These are phyloP conservation scores for Calosoma granatense DNA, from an alignment of 1,140 invertebrate genomes.

Conservation along the genomic window DNA sequence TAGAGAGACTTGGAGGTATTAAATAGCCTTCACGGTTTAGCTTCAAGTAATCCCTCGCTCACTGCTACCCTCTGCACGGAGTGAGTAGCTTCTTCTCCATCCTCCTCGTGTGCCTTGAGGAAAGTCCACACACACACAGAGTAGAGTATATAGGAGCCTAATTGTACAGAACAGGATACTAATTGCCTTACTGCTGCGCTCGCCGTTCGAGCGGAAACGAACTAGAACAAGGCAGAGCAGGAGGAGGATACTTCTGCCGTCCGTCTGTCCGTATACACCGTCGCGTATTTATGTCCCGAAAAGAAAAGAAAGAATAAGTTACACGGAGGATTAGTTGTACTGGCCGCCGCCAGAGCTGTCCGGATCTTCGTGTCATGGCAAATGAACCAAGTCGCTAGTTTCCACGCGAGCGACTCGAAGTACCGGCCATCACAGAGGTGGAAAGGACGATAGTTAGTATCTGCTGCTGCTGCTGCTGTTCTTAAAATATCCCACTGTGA, in stretches of 20 bases:
- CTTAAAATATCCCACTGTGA: too few species aligned
- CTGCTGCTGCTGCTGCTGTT: too few species aligned
- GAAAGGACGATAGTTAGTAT: too few species aligned
- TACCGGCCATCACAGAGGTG: not conserved
- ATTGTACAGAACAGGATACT: constrained; percentile 34
- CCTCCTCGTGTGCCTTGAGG: not conserved
- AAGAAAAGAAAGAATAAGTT: constrained; percentile 25
- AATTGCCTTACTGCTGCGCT: constrained; percentile 33
- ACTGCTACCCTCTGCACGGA: too few species aligned
- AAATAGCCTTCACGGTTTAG: constrained; percentile 12
- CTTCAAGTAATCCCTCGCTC: constrained; percentile 3
- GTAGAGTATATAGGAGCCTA: constrained; percentile 23
- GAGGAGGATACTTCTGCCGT: too few species aligned
- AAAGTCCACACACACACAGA: constrained; percentile 2
- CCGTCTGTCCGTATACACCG: constrained; percentile 16
- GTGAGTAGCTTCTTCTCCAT: not conserved
- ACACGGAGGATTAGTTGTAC: constrained; percentile 30
- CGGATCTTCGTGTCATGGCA: constrained; percentile 29
- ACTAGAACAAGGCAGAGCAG: constrained; percentile 12
- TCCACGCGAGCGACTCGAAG: constrained; percentile 24
- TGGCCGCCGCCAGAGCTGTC: constrained; percentile 16
- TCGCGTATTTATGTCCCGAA: constrained; percentile 28
- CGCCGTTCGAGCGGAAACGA: constrained; percentile 29
- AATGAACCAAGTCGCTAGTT: constrained; percentile 33
- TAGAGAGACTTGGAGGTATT: not conserved